phyloP scores from a whole-genome alignment of 1,140 invertebrate genomes.

The Araneus ventricosus region DNA sequence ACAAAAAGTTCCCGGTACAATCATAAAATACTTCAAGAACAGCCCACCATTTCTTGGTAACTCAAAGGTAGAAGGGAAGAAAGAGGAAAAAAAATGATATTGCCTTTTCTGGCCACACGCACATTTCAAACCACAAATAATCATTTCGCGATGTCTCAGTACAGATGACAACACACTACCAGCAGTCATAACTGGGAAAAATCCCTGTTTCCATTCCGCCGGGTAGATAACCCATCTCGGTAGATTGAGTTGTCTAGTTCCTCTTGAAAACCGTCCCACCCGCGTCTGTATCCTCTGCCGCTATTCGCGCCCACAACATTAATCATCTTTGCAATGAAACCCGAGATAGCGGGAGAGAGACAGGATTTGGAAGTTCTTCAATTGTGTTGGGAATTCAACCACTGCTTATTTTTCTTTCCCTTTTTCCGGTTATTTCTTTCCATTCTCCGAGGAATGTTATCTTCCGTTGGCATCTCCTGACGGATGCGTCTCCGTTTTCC shows the following conservation, averaged over 20 bases:
- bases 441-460: conserved; percentile 46
- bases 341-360: conserved; percentile 34
- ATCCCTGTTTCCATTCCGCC: conserved; percentile 32
- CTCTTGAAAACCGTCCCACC: background rate
- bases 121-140: conserved; percentile 56
- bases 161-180: conserved; percentile 46
- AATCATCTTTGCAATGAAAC: conserved; percentile 63
- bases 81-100: conserved; percentile 28
- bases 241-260: conserved; percentile 51
- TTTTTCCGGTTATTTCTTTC: conserved; percentile 48
- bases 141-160: conserved; percentile 53
- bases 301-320: conserved; percentile 37
- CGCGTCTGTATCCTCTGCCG: background rate
- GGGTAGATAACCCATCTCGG: conserved; percentile 42
- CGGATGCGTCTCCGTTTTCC: conserved; percentile 28
- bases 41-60: background rate
- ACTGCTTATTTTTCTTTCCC: conserved; percentile 42
- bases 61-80: background rate
- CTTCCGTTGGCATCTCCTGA: conserved; percentile 32
- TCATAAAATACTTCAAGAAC: background rate
- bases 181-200: conserved; percentile 51
- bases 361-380: conserved; percentile 59
- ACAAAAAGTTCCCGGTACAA: background rate
- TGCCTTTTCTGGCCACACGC: conserved; percentile 46
- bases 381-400: conserved; percentile 58